phyloP scores from a whole-genome alignment of 1,140 invertebrate genomes.

The Listronotus oregonensis region DNA sequence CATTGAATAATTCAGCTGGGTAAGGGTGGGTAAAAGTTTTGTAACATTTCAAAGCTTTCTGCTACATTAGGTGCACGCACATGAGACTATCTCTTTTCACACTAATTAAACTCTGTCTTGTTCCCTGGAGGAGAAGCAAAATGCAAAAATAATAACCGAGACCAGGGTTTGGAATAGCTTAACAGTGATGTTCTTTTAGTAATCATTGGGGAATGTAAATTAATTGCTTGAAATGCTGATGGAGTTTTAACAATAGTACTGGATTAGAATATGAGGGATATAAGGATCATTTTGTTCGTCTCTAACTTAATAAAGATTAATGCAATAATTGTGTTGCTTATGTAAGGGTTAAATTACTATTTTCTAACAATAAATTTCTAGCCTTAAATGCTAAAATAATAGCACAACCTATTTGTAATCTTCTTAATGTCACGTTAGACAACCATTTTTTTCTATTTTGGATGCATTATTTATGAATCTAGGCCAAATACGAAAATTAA shows the following conservation, averaged over 20 bases:
- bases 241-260: not conserved
- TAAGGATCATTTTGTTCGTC: too few species aligned
- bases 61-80: slow-evolving; percentile 36
- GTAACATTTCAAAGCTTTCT: slow-evolving; percentile 30
- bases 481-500: too few species aligned
- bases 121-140: slow-evolving; percentile 14
- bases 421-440: too few species aligned
- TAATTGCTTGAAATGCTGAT: slow-evolving; percentile 7
- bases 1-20: slow-evolving; percentile 24
- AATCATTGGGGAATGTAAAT: not conserved
- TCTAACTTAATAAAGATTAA: too few species aligned
- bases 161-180: slow-evolving; percentile 8
- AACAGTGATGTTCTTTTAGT: slow-evolving; percentile 18
- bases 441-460: too few species aligned
- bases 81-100: slow-evolving; percentile 35
- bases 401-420: too few species aligned
- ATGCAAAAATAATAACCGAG: slow-evolving; percentile 21
- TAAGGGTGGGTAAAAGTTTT: slow-evolving; percentile 21
- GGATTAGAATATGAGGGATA: too few species aligned
- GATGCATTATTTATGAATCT: too few species aligned
- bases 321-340: too few species aligned
- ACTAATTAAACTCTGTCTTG: slow-evolving; percentile 32
- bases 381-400: too few species aligned
- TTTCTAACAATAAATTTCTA: too few species aligned
- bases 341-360: too few species aligned